These are phyloP conservation scores for Odobenus rosmarus DNA, from an alignment of 2,113 vertebrate genomes.

Conservation along the genomic window DNA sequence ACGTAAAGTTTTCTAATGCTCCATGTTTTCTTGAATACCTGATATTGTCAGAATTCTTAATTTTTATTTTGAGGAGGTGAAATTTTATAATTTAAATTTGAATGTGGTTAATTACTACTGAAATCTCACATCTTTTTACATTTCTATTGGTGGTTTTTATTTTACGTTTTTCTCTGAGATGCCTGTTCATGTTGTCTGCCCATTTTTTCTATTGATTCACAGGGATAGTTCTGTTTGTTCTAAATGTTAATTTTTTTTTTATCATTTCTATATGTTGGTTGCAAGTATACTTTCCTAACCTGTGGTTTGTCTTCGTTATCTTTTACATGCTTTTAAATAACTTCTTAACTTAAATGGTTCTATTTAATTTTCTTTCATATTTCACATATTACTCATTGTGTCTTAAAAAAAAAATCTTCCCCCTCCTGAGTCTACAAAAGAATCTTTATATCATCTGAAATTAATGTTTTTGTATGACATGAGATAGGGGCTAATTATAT, in stretches of 20 bases:
- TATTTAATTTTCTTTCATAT: not conserved
- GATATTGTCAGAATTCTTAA: not conserved
- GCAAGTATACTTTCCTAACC: not conserved
- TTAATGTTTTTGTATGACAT: not conserved
- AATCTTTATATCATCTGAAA: not conserved
- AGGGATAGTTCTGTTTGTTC: not conserved
- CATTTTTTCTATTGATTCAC: not conserved
- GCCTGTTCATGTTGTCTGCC: not conserved
- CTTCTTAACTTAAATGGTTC: not conserved
- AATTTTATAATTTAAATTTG: not conserved
- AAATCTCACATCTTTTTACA: not conserved
- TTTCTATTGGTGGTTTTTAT: not conserved
- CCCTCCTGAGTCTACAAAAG: not conserved
- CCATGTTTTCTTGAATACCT: not conserved
- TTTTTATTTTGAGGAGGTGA: not conserved
- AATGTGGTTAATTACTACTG: not conserved
- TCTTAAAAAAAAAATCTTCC: not conserved
- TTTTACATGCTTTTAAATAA: not conserved
- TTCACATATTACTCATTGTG: not conserved
- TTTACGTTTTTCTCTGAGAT: not conserved
- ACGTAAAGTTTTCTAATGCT: accelerated
- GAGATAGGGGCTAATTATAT: not conserved
- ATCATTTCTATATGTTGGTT: not conserved
- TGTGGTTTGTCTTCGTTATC: not conserved
- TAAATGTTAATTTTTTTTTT: not conserved